Conservation (phyloP, 2,113 vertebrate genomes). For the Xenus cinereus region DNA sequence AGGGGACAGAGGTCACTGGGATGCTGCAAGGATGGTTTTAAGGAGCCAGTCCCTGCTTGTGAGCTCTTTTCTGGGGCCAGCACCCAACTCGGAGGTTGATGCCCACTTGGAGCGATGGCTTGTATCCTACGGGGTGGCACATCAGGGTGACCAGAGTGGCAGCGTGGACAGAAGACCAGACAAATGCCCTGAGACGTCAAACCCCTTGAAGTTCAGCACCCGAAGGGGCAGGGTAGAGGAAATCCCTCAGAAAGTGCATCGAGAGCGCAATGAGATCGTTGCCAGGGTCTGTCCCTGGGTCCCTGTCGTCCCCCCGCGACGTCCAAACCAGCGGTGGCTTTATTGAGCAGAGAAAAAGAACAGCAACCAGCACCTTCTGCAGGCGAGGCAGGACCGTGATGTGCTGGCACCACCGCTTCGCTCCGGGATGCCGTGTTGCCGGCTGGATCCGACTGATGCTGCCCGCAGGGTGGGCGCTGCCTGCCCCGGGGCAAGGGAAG, state of each 20-base stretch:
- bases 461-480: not conserved
- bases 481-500: not conserved
- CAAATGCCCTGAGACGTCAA: not conserved
- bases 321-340: not conserved
- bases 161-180: fast-evolving
- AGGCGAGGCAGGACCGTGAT: not conserved
- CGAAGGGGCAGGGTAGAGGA: not conserved
- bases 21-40: not conserved
- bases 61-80: not conserved
- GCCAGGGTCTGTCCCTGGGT: not conserved
- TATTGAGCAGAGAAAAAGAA: not conserved
- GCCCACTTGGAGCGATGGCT: fast-evolving
- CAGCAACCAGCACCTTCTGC: not conserved
- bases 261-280: not conserved
- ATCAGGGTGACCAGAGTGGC: fast-evolving
- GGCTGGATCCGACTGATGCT: not conserved
- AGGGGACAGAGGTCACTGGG: not conserved
- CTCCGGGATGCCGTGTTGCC: not conserved
- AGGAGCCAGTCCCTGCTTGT: not conserved
- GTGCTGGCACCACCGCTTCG: not conserved
- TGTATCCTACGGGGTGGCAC: fast-evolving
- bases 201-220: not conserved
- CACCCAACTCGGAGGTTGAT: not conserved
- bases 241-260: not conserved
- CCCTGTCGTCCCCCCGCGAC: fast-evolving